Conservation (phyloP, 2,888 invertebrate genomes). For the Aricia artaxerxes region DNA sequence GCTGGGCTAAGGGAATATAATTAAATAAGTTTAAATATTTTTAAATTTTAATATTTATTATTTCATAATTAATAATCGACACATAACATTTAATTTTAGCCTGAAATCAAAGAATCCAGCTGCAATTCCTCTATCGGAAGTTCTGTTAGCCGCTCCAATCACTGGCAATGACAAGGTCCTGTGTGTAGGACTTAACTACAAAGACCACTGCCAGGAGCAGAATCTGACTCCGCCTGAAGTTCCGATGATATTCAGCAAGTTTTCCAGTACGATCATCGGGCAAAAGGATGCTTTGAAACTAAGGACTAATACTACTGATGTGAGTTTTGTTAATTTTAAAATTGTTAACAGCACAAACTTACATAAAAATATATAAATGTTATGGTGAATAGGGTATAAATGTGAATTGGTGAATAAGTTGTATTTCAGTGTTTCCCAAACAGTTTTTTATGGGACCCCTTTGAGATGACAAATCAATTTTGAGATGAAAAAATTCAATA, state of each 20-base stretch:
- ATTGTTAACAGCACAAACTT: too few relatives aligned
- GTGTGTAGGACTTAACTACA: constrained; percentile 92
- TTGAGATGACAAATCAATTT: too few relatives aligned
- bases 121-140: constrained; percentile 66
- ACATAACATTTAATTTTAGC: constrained; percentile 25
- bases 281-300: constrained; percentile 83
- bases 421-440: too few relatives aligned
- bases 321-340: constrained; percentile 41
- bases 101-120: constrained; percentile 42
- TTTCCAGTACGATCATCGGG: constrained; percentile 88
- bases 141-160: constrained; percentile 86
- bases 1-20: too few relatives aligned
- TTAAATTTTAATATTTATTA: too few relatives aligned
- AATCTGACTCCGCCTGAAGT: constrained; percentile 85
- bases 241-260: constrained; percentile 94
- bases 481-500: too few relatives aligned
- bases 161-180: constrained; percentile 90
- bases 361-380: too few relatives aligned
- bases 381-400: too few relatives aligned
- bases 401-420: too few relatives aligned
- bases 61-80: too few relatives aligned
- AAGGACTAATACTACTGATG: constrained; percentile 60
- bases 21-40: too few relatives aligned
- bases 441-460: too few relatives aligned
- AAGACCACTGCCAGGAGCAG: constrained; percentile 92